Percentiles rank a stretch among this genome's conserved stretches.
These are phyloP conservation scores for Alexandromys fortis DNA, from an alignment of 2,113 vertebrate species.

Conservation along the genomic window DNA sequence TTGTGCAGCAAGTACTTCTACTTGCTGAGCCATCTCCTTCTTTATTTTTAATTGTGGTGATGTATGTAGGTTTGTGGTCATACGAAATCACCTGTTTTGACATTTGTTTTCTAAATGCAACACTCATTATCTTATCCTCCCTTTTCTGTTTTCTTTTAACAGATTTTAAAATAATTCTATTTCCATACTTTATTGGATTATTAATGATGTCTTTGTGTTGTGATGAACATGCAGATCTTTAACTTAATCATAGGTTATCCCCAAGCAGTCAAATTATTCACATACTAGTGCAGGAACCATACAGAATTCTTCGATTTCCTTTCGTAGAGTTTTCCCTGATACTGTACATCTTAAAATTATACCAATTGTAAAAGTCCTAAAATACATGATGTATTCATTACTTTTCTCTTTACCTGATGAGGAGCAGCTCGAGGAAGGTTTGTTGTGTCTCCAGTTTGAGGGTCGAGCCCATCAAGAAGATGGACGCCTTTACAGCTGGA, in stretches of 20 bases:
- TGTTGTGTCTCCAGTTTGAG: neutral
- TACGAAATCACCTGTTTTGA: neutral
- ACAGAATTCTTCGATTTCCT: neutral
- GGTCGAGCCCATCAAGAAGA: neutral
- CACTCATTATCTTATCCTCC: too few species aligned
- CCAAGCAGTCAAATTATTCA: neutral
- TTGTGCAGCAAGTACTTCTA: neutral
- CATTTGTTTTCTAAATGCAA: neutral
- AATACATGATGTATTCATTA: too few species aligned
- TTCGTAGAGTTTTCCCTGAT: neutral
- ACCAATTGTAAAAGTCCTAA: neutral
- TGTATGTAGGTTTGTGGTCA: neutral
- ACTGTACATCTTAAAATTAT: neutral
- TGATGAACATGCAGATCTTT: neutral
- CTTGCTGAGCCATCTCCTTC: neutral
- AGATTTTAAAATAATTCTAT: neutral
- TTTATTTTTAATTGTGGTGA: neutral
- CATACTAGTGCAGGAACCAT: neutral
- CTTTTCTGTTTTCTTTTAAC: neutral
- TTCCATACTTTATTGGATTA: neutral
- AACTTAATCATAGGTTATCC: neutral
- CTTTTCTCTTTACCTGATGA: neutral
- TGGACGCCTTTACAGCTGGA: neutral
- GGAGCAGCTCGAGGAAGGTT: neutral
- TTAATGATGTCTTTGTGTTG: neutral